These are phyloP conservation scores for Eurypyga helias DNA, from an alignment of 2,113 vertebrate species.

Conservation along the genomic window DNA sequence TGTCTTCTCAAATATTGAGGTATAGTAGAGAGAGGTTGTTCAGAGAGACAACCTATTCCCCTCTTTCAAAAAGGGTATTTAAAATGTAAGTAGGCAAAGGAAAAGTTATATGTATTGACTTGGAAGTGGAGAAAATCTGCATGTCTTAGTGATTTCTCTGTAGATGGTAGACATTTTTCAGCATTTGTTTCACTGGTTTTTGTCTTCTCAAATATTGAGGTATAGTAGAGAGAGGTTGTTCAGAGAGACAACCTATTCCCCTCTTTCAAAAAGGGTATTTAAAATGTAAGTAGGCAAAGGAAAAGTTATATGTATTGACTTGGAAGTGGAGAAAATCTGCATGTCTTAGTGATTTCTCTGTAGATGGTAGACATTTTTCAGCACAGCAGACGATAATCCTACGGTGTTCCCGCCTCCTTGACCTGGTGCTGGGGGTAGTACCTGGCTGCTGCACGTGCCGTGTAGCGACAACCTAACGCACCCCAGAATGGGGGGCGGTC, in stretches of 20 bases:
- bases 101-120: fast-evolving
- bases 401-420: not conserved
- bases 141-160: not conserved
- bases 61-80: not conserved
- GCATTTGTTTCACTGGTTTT: not conserved
- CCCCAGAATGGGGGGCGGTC: not conserved
- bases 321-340: not conserved
- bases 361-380: too few relatives aligned
- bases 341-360: not conserved
- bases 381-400: too few relatives aligned
- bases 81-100: not conserved
- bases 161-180: too few relatives aligned
- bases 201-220: not conserved
- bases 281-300: not conserved
- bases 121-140: not conserved
- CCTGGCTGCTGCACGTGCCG: not conserved
- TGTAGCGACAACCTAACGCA: not conserved
- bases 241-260: not conserved
- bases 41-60: not conserved
- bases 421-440: not conserved
- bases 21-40: not conserved
- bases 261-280: not conserved
- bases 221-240: not conserved
- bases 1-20: not conserved
- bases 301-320: fast-evolving